Conservation (phyloP, 30 jellyfish, hydroid and myxozoan genomes). For the Sanderia malayensis region DNA sequence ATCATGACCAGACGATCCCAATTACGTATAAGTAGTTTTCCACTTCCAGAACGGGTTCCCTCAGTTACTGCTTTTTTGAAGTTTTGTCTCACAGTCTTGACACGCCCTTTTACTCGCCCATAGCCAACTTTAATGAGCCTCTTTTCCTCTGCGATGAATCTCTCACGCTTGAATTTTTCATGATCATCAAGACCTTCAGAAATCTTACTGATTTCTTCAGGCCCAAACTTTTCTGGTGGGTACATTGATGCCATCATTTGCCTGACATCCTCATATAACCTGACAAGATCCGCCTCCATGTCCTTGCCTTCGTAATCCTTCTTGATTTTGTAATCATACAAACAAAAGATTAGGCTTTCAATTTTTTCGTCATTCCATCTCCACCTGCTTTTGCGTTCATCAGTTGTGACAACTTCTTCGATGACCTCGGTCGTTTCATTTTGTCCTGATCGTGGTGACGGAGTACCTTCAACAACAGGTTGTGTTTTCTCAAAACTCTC, state of each 20-base stretch:
- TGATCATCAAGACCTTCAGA: constrained; percentile 22
- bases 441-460: no score
- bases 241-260: constrained; percentile 30
- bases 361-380: constrained; percentile 34
- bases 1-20: constrained; percentile 38
- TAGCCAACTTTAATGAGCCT: no score
- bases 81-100: constrained; percentile 11
- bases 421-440: no score
- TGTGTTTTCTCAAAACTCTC: no score
- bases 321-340: constrained; percentile 22
- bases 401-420: no score
- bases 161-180: constrained; percentile 10
- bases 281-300: constrained; percentile 55
- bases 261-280: constrained; percentile 39
- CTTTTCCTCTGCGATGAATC: constrained; percentile 11
- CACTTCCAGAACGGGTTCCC: constrained; percentile 51
- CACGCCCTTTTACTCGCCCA: constrained; percentile 36
- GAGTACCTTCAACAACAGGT: no score
- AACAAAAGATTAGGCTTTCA: constrained; percentile 23
- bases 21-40: constrained; percentile 17
- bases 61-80: constrained; percentile 48
- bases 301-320: constrained; percentile 39
- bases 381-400: no score
- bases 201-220: constrained; percentile 6
- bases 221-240: constrained; percentile 54